A percentile compares a stretch with the other conserved stretches of the same genome.
These are phyloP conservation scores for Fistularia commersonii DNA, from an alignment of 2,797 vertebrate genomes.

Conservation along the genomic window DNA sequence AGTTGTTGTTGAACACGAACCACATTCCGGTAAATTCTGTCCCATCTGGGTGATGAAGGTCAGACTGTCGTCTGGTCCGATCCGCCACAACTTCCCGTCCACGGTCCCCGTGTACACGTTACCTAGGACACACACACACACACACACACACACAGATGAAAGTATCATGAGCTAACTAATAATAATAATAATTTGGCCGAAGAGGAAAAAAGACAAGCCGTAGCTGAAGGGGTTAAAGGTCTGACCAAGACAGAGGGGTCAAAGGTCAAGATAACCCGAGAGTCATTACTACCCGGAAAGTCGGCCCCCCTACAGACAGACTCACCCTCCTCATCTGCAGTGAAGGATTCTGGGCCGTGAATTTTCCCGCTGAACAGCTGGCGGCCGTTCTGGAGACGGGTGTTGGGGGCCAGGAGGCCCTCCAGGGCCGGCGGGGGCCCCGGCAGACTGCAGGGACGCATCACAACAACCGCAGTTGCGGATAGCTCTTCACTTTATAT, in stretches of 20 bases:
- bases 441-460: constrained; percentile 54
- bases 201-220: neutral
- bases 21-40: constrained; percentile 68
- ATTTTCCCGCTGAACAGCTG: constrained; percentile 67
- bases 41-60: constrained; percentile 75
- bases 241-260: neutral
- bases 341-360: constrained; percentile 72
- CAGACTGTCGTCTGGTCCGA: constrained; percentile 66
- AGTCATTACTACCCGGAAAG: neutral
- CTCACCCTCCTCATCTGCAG: constrained; percentile 66
- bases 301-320: neutral
- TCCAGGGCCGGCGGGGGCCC: constrained; percentile 66
- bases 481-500: too few relatives aligned
- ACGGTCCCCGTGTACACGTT: constrained; percentile 77
- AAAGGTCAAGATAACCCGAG: neutral
- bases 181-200: too few relatives aligned
- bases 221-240: neutral
- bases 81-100: constrained; percentile 76
- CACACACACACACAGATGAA: constrained; percentile 2
- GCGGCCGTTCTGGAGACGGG: constrained; percentile 65
- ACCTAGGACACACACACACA: constrained; percentile 49
- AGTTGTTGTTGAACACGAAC: constrained; percentile 40
- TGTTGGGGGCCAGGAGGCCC: constrained; percentile 69
- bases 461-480: neutral
- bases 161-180: neutral